Base-by-base conservation (phyloP, 2,113 vertebrate species). In the Heterotilapia buettikoferi region DNA sequence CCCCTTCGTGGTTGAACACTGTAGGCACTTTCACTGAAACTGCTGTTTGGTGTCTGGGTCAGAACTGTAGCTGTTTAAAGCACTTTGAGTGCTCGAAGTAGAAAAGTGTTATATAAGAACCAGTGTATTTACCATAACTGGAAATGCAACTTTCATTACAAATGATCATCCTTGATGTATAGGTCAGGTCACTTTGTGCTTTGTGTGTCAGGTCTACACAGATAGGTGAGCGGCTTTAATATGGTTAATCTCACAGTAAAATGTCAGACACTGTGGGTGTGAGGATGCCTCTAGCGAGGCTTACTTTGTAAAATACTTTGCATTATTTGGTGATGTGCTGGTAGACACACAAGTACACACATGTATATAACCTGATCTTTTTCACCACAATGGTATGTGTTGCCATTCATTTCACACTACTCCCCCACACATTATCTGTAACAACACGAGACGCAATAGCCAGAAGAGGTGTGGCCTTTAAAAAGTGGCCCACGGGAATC, bases 301-400 rank as follows among this genome's bases (percentile, higher is more conserved):
- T 85, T 71, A 66, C 80, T 87, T 79, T 88, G 26, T 45, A 8
- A 68, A 90, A 78, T 85, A 47, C 50, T 59, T 2, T 6, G 40
- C 57, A 80, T 89, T 88, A 87, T 84, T 92, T 50, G 7, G 6
- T 47, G 36, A 80, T 68, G 31, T 81, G 54, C 73, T 52, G 38
- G 54, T 43, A 87, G 31, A 86, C 29, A 76, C 71, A 66, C 63
- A 71, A 53, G 11, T 9, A 52, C 50, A 76, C 18, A 40, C 47
- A 16, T 19, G 19, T 19, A 14, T 18, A 81, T 66, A 73, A 87
- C 52, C 66, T 86, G 68, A 86, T 71, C 82, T 78, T 40, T 79
- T 54, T 90, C 91, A 86, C 18, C 24, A 2, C 73, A n/a, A 52
- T 86, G 91, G 91, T 89, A 91, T 93, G 90, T 33, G 73, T 84